Evolutionary conservation across 2,888 invertebrate genomes (phyloP).

Genomic region (Hydriomena furcata): DNA sequence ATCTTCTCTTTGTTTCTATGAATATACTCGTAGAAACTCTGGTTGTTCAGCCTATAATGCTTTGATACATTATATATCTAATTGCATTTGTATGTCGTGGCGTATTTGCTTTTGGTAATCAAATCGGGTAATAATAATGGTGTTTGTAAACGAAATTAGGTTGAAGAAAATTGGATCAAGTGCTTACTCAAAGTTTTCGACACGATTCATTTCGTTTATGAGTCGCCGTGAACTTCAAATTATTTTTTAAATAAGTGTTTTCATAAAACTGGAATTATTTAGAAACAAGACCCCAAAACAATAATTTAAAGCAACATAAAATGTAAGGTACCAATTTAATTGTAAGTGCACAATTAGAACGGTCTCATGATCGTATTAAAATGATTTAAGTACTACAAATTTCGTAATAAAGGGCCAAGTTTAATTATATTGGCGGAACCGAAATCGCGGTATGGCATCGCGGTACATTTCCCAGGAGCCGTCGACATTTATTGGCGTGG

Average conservation of each 20-base stretch:
- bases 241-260: neutral
- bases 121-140: conserved; percentile 1
- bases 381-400: conserved; percentile 65
- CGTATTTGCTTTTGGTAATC: conserved; percentile 11
- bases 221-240: no score
- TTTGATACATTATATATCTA: conserved; percentile 12
- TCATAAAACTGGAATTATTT: conserved; percentile 9
- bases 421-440: conserved; percentile 67
- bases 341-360: conserved; percentile 51
- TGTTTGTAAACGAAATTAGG: conserved; percentile 1
- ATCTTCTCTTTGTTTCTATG: conserved; percentile 45
- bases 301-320: conserved; percentile 26
- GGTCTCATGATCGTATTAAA: conserved; percentile 48
- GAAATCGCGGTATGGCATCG: conserved; percentile 54
- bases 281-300: conserved; percentile 20
- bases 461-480: conserved; percentile 68
- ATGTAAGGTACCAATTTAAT: conserved; percentile 42
- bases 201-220: no score
- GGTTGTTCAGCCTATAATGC: conserved; percentile 1
- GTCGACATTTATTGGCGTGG: conserved; percentile 74
- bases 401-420: conserved; percentile 64
- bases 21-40: conserved; percentile 3
- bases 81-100: conserved; percentile 13
- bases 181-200: no score
- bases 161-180: neutral